A percentile compares a stretch with the other conserved stretches of the same genome.
Conservation (phyloP, 2,888 invertebrate genomes). For the Oligia latruncula region DNA sequence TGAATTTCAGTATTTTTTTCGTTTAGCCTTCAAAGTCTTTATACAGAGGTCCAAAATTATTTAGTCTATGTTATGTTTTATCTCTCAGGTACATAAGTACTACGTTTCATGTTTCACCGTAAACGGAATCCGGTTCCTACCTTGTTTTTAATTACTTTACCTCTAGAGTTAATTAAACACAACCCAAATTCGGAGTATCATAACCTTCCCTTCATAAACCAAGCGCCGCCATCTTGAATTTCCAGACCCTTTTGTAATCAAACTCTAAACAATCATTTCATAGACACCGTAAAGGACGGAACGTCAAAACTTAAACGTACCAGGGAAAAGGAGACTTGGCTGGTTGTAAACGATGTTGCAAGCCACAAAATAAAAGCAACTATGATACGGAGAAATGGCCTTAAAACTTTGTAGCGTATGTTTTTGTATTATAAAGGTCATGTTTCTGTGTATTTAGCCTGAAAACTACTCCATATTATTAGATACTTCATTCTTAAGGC, state of each 20-base stretch:
- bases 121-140: slow-evolving; percentile 6
- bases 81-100: slow-evolving; percentile 9
- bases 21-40: neutral
- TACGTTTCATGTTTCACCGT: slow-evolving; percentile 28
- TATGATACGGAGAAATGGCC: slow-evolving; percentile 23
- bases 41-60: neutral
- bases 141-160: slow-evolving; percentile 45
- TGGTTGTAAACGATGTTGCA: slow-evolving; percentile 20
- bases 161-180: slow-evolving; percentile 46
- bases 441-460: neutral
- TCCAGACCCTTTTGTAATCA: slow-evolving; percentile 49
- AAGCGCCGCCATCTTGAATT: slow-evolving; percentile 51
- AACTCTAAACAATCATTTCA: slow-evolving; percentile 58
- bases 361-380: slow-evolving; percentile 29
- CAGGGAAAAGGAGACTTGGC: neutral
- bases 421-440: neutral
- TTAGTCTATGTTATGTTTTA: neutral
- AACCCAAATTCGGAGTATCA: slow-evolving; percentile 39
- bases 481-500: too few species aligned
- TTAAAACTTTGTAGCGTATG: slow-evolving; percentile 3
- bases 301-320: slow-evolving; percentile 47
- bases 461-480: neutral
- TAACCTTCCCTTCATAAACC: slow-evolving; percentile 35
- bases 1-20: too few species aligned
- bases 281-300: slow-evolving; percentile 27